Evolutionary conservation across 2,113 vertebrate species (phyloP).

Genomic region (Oenanthe melanoleuca): DNA sequence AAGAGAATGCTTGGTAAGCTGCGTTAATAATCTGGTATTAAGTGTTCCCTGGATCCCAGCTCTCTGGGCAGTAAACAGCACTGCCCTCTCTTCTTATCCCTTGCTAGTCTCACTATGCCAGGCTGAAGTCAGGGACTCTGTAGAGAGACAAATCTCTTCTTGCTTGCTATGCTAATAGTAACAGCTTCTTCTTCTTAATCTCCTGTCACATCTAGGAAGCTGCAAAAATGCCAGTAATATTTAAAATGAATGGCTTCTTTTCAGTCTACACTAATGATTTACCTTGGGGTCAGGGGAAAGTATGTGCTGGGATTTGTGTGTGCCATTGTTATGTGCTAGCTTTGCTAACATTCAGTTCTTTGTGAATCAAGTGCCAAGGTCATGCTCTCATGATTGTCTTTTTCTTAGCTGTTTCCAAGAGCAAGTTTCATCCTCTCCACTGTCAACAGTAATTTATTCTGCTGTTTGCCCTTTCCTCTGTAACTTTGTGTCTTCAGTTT

Average conservation of each 20-base stretch:
- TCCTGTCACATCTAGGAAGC: neutral
- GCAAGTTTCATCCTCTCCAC: neutral
- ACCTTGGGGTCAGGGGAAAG: neutral
- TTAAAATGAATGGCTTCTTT: neutral
- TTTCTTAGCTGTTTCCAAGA: neutral
- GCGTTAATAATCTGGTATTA: conserved; percentile 69
- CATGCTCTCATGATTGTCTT: neutral
- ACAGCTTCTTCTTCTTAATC: neutral
- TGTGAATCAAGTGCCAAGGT: neutral
- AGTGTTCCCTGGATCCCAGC: conserved; percentile 44
- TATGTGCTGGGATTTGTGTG: neutral
- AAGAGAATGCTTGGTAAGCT: conserved; percentile 61
- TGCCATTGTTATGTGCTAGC: neutral
- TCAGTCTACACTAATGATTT: neutral
- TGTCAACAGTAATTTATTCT: neutral
- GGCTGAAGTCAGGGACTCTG: neutral
- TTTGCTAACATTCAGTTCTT: neutral
- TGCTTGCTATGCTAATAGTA: neutral
- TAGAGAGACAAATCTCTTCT: neutral
- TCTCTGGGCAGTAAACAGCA: conserved; percentile 38
- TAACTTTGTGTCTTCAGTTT: neutral
- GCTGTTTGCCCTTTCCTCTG: neutral
- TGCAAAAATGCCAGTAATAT: neutral
- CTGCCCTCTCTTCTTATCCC: neutral
- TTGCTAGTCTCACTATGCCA: neutral